A percentile compares a stretch with the other conserved stretches of the same genome.
Evolutionary conservation across 1,140 invertebrate species (phyloP).

Genomic region (Nilaparvata lugens): DNA sequence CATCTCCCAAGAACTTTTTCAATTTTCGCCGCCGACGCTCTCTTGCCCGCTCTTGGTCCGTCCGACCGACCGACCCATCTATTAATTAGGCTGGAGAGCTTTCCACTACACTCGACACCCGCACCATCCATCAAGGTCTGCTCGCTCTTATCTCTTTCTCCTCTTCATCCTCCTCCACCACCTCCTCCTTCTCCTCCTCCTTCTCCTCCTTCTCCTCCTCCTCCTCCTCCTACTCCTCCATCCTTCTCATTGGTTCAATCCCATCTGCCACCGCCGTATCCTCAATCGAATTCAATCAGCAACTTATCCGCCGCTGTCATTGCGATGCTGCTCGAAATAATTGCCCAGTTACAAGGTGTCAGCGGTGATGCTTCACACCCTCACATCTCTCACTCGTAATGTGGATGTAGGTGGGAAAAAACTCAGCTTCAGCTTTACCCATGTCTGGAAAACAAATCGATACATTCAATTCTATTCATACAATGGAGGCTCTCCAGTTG

Average conservation of each 20-base stretch:
- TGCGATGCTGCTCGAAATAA: no score
- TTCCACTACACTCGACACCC: constrained; percentile 1
- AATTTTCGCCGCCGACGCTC: constrained; percentile 1
- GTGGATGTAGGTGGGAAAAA: no score
- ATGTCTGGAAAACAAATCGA: no score
- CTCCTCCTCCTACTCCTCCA: neutral
- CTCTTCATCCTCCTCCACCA: neutral
- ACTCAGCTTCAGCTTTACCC: no score
- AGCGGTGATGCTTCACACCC: no score
- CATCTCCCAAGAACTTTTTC: no score
- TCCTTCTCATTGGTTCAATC: neutral
- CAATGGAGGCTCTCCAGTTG: no score
- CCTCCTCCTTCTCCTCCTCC: neutral
- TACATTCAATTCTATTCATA: no score
- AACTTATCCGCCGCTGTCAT: no score
- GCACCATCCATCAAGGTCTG: constrained; percentile 8
- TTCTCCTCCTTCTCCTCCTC: neutral
- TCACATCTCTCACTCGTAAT: no score
- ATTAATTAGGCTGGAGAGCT: neutral
- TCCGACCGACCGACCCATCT: neutral
- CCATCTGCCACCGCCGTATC: neutral
- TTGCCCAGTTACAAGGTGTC: no score
- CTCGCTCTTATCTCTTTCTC: neutral
- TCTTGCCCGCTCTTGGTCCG: neutral
- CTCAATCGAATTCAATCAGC: no score